Base-by-base conservation (phyloP, 2,113 vertebrate genomes). In the Mesoclemmys tuberculata region DNA sequence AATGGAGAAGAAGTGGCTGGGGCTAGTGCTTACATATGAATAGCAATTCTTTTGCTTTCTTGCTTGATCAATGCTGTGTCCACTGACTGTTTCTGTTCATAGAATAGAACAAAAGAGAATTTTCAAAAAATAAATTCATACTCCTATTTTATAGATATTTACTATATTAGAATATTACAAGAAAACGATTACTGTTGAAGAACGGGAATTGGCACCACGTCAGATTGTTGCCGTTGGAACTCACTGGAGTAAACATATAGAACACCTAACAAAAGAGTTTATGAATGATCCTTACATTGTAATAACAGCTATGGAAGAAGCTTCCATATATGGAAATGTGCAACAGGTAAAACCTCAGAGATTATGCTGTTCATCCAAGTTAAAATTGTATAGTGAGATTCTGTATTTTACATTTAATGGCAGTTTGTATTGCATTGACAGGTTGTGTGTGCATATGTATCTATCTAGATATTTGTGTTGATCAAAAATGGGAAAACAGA, bases 271-370 rank as follows among this genome's bases (percentile, higher is more conserved):
- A 29, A 95, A 90, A 88, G 97, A 98, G 52, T 98, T 99, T 97
- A 99, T 99, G 98, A 96, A 97, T 0, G 96, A 98, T 56, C 99
- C 99, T 41, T 98, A 95, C 4, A 0, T 99, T 6, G 97, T 99
- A 71, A 98, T 99, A 90, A 98, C 98, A 0, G 92, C 96, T 77
- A 56, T 97, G 0, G 98, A 99, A 84, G 99, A 99, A 95, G 99
- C 99, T 19, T 99, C 98, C 1, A 98, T 99, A 52, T 99, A 98
- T 3, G 99, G 98, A 31, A 96, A 98, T 1, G 98, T 99, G 71
- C 99, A 99, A 3, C 99, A 99, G 99, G 99, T 99, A 92, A 84
- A 54, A 35, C 5, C 8, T 35, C 2, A 56, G 26, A 27, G 16
- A 11, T 1, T 0, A 0, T 56, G 35, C 75, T 19, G 0, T 29